phyloP scores from a whole-genome alignment of 1,140 invertebrate species.

The Drosophila kanapiae region DNA sequence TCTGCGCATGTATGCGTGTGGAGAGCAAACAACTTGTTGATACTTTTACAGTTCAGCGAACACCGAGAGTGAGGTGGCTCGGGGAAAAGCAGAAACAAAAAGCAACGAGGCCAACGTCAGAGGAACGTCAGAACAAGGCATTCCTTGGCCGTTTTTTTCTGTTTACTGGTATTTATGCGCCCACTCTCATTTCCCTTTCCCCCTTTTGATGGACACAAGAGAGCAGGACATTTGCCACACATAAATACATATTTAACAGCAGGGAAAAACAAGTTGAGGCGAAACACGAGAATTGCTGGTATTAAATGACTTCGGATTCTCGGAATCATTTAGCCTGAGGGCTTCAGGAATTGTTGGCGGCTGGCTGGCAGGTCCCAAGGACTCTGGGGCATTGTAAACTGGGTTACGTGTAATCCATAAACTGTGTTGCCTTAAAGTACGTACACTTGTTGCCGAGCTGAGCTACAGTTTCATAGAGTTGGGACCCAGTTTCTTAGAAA shows the following conservation, averaged over 20 bases:
- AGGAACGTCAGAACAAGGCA: constrained; percentile 62
- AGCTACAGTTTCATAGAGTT: constrained; percentile 19
- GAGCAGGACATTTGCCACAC: constrained; percentile 35
- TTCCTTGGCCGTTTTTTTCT: constrained; percentile 61
- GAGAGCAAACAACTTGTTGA: constrained; percentile 83
- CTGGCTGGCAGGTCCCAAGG: constrained; percentile 2
- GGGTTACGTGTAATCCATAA: constrained; percentile 44
- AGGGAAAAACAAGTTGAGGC: constrained; percentile 1
- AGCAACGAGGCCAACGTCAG: constrained; percentile 62
- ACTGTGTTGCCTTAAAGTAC: constrained; percentile 24
- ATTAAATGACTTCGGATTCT: constrained; percentile 49
- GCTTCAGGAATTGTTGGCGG: constrained; percentile 29
- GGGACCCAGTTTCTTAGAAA: constrained; percentile 13
- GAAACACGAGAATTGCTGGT: constrained; percentile 33
- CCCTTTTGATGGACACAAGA: constrained; percentile 33
- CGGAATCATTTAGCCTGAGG: constrained; percentile 59
- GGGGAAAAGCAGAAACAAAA: constrained; percentile 13
- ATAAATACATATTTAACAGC: constrained; percentile 26
- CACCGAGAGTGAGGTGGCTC: constrained; percentile 41
- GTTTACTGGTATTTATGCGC: constrained; percentile 60
- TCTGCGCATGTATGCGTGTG: constrained; percentile 48
- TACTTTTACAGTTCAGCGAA: constrained; percentile 83
- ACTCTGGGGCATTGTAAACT: constrained; percentile 45
- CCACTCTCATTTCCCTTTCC: background rate
- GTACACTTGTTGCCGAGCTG: constrained; percentile 16